Conservation (phyloP, 2,113 vertebrate species). For the Tricholaema leucomelas region DNA sequence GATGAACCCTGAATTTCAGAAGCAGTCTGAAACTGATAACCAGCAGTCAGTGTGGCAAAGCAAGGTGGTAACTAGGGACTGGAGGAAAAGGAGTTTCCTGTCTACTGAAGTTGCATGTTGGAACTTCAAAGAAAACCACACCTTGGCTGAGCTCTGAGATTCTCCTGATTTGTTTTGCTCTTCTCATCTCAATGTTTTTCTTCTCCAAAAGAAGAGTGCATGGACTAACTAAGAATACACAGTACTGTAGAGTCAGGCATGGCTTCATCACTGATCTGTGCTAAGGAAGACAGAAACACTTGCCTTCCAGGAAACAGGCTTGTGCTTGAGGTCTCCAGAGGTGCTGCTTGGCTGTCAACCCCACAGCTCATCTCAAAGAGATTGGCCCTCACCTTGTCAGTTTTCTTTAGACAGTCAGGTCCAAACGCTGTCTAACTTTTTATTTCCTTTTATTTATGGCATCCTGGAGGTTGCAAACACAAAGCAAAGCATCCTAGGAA, state of each 20-base stretch:
- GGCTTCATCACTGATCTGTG: neutral
- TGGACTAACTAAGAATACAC: neutral
- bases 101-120: neutral
- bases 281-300: neutral
- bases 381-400: neutral
- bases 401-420: neutral
- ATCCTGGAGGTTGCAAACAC: neutral
- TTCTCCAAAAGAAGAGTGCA: neutral
- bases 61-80: neutral
- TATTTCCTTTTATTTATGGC: neutral
- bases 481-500: neutral
- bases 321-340: neutral
- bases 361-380: neutral
- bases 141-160: neutral
- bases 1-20: neutral
- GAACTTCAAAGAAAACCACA: neutral
- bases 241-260: fast-evolving
- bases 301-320: neutral
- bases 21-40: neutral
- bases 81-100: neutral
- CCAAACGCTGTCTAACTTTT: neutral
- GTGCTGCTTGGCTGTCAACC: neutral
- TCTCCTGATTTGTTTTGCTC: neutral
- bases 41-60: fast-evolving
- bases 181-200: neutral